Conservation (phyloP, 2,797 vertebrate species). For the Lagocephalus sceleratus region DNA sequence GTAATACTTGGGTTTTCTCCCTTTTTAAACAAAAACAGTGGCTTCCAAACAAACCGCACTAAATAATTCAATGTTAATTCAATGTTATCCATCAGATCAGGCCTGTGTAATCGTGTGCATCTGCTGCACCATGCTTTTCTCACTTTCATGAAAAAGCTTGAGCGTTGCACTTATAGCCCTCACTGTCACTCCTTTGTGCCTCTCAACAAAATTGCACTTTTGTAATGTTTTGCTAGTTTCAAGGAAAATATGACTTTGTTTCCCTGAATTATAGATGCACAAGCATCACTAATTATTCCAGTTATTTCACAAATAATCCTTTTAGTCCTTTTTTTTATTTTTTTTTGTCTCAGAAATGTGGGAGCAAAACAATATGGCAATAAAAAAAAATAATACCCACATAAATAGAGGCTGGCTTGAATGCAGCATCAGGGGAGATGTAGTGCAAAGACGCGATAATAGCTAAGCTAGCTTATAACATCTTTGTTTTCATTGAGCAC, state of each 20-base stretch:
- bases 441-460: constrained; percentile 82
- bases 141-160: neutral
- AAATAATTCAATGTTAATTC: no score
- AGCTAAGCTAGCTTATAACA: constrained; percentile 83
- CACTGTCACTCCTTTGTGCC: constrained; percentile 41
- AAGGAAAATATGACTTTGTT: constrained; percentile 58
- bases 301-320: constrained; percentile 95
- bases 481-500: constrained; percentile 80
- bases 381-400: constrained; percentile 82
- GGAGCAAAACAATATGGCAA: constrained; percentile 59
- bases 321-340: constrained; percentile 77
- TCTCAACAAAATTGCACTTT: constrained; percentile 45
- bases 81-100: no score
- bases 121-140: neutral
- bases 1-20: no score
- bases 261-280: constrained; percentile 51
- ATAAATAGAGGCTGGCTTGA: constrained; percentile 87
- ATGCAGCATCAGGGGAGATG: constrained; percentile 89
- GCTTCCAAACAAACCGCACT: no score
- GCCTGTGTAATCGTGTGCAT: no score
- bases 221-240: constrained; percentile 43
- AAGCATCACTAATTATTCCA: constrained; percentile 76
- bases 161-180: constrained; percentile 5
- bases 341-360: constrained; percentile 74
- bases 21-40: no score